phyloP scores from a whole-genome alignment of 2,113 vertebrate genomes.

The Rhabdomys dilectus region DNA sequence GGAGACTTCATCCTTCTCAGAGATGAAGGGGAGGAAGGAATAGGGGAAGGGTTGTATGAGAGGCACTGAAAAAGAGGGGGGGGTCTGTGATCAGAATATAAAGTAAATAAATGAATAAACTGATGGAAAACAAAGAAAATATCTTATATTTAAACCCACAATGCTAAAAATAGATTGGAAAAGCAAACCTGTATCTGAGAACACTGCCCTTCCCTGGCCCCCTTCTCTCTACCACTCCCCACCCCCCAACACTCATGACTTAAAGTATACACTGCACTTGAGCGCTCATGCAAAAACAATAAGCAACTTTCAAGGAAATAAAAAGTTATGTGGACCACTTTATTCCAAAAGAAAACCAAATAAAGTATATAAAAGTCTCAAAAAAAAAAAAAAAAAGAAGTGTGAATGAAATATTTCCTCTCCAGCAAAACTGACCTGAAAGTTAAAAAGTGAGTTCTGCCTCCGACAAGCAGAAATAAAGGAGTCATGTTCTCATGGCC shows the following conservation, averaged over 20 bases:
- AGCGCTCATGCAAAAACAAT: not conserved
- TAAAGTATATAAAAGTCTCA: not conserved
- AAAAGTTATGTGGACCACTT: not conserved
- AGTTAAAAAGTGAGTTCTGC: not conserved
- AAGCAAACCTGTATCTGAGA: not conserved
- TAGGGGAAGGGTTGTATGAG: no score
- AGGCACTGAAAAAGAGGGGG: no score
- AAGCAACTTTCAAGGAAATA: not conserved
- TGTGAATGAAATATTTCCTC: not conserved
- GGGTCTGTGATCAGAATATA: no score
- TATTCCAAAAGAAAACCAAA: slow-evolving; percentile 27
- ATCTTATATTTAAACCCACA: not conserved
- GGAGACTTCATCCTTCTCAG: no score
- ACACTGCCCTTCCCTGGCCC: not conserved
- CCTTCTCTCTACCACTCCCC: not conserved
- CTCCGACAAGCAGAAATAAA: not conserved
- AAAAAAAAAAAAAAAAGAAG: not conserved
- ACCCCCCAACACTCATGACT: not conserved
- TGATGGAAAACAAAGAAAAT: not conserved
- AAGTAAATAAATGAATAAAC: no score
- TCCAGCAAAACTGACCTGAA: not conserved
- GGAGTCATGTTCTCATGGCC: not conserved
- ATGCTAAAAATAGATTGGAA: not conserved
- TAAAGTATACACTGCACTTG: not conserved
- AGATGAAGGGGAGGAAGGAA: no score